phyloP scores from a whole-genome alignment of 2,113 vertebrate genomes.

The Ornithorhynchus anatinus region DNA sequence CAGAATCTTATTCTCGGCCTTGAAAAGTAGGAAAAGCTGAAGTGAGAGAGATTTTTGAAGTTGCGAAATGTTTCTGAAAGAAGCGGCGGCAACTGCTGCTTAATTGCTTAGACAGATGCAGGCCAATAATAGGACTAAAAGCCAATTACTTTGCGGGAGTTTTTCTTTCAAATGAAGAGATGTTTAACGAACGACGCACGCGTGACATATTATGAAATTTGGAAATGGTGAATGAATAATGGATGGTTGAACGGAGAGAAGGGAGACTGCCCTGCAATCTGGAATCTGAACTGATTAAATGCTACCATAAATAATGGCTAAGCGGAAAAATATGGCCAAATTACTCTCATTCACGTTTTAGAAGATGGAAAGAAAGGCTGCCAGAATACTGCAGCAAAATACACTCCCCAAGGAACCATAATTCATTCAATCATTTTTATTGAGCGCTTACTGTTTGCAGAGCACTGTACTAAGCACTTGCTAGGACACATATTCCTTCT shows the following conservation, averaged over 20 bases:
- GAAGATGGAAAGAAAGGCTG: neutral
- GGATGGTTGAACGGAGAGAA: neutral
- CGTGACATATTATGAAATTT: neutral
- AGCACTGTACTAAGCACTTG: too few relatives aligned
- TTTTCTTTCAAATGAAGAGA: slow-evolving; percentile 1
- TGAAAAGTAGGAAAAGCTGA: neutral
- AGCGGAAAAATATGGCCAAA: slow-evolving; percentile 11
- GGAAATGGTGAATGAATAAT: slow-evolving; percentile 7
- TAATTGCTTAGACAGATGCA: neutral
- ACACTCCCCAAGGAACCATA: neutral
- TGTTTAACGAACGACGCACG: slow-evolving; percentile 1
- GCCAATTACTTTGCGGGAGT: neutral
- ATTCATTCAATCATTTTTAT: too few relatives aligned
- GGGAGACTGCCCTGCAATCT: neutral
- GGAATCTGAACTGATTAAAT: neutral
- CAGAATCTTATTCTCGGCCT: neutral
- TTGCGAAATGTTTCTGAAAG: neutral
- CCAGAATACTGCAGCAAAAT: neutral
- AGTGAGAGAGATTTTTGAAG: neutral
- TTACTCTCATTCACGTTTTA: neutral
- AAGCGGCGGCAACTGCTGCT: neutral
- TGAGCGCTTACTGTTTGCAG: too few relatives aligned
- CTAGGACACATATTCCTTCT: too few relatives aligned
- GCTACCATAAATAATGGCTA: neutral
- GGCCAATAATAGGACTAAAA: neutral